phyloP scores from a whole-genome alignment of 2,113 vertebrate species.

The Paralichthys olivaceus region DNA sequence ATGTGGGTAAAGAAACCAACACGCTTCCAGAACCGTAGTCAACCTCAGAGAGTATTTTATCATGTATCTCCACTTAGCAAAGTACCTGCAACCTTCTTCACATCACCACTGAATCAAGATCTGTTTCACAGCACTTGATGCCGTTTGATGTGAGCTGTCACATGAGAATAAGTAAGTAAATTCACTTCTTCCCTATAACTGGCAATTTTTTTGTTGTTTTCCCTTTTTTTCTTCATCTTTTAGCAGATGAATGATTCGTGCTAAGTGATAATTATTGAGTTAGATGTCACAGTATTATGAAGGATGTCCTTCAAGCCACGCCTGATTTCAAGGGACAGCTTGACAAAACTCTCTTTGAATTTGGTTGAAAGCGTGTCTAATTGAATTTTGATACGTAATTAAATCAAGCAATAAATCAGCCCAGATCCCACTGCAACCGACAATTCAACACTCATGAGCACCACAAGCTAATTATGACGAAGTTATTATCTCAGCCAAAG shows the following conservation, averaged over 20 bases:
- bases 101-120: conserved; percentile 57
- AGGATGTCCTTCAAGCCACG: conserved; percentile 77
- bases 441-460: conserved; percentile 82
- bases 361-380: conserved; percentile 84
- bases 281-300: conserved; percentile 69
- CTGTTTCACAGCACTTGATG: conserved; percentile 57
- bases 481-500: conserved; percentile 82
- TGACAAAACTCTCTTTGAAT: conserved; percentile 82
- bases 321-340: conserved; percentile 80
- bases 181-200: conserved; percentile 29
- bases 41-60: conserved; percentile 74
- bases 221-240: conserved; percentile 25
- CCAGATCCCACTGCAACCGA: conserved; percentile 82
- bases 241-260: conserved; percentile 52
- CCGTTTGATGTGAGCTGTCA: conserved; percentile 64
- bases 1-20: conserved; percentile 67
- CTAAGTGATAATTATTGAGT: conserved; percentile 68
- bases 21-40: conserved; percentile 55
- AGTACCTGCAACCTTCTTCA: conserved; percentile 62
- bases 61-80: conserved; percentile 61
- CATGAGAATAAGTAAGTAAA: conserved; percentile 32
- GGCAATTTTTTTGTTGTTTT: conserved; percentile 17
- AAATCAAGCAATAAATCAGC: conserved; percentile 87
- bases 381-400: conserved; percentile 88
- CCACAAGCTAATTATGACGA: conserved; percentile 84